These are phyloP conservation scores for Distichodus sexfasciatus DNA, from an alignment of 2,797 vertebrate genomes.

Conservation along the genomic window DNA sequence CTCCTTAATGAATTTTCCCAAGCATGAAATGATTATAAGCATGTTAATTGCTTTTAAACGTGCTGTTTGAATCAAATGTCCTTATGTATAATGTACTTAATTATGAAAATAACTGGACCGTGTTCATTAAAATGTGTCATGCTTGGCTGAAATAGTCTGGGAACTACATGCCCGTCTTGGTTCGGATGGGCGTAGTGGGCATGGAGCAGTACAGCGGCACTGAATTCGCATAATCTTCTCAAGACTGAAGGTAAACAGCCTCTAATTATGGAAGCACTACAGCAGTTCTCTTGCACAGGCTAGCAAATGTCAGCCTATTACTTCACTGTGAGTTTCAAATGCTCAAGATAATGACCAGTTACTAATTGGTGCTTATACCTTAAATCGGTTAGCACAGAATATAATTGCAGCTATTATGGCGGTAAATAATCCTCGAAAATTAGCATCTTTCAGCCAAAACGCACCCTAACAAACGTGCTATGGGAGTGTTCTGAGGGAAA, in stretches of 20 bases:
- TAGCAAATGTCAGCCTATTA: conserved; percentile 77
- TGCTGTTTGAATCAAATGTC: background rate
- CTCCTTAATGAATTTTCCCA: too few species aligned
- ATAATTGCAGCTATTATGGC: conserved; percentile 84
- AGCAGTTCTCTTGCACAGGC: conserved; percentile 70
- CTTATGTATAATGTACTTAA: background rate
- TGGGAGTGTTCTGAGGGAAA: conserved; percentile 60
- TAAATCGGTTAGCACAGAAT: conserved; percentile 77
- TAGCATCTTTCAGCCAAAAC: conserved; percentile 75
- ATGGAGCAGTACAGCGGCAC: conserved; percentile 60
- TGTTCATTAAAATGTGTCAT: background rate
- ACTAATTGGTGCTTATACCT: conserved; percentile 86
- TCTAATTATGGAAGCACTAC: conserved; percentile 74
- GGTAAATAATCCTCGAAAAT: conserved; percentile 79
- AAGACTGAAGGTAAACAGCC: conserved; percentile 71
- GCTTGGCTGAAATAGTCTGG: conserved; percentile 2
- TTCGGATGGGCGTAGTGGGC: conserved; percentile 57
- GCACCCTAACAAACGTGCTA: conserved; percentile 62
- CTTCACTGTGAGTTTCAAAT: conserved; percentile 78
- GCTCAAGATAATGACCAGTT: conserved; percentile 86
- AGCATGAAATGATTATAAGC: too few species aligned
- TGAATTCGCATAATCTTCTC: conserved; percentile 66
- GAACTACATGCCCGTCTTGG: conserved; percentile 33
- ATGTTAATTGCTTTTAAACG: background rate
- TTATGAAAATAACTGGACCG: background rate